phyloP scores from a whole-genome alignment of 2,888 invertebrate species.

The Euspilapteryx auroguttella region DNA sequence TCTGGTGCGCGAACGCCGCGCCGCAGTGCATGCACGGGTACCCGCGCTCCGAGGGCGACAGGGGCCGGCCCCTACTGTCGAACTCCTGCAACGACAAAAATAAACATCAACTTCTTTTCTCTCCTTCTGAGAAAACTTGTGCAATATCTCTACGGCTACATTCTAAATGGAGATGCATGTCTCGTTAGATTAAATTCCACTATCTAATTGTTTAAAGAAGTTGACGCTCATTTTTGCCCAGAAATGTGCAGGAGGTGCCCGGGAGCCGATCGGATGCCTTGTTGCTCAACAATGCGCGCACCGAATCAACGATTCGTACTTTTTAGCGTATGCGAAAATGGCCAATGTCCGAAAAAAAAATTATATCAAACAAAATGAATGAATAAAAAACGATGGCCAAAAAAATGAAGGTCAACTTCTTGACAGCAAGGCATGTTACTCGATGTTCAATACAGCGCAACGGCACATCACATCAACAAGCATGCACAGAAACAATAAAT shows the following conservation, averaged over 20 bases:
- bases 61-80: conserved; percentile 67
- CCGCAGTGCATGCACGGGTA: conserved; percentile 91
- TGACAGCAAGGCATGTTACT: conserved; percentile 71
- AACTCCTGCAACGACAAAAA: conserved; percentile 88
- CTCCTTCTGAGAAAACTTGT: conserved; percentile 37
- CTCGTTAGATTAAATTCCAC: conserved; percentile 32
- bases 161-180: conserved; percentile 58
- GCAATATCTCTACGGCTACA: conserved; percentile 55
- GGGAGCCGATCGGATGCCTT: conserved; percentile 52
- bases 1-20: conserved; percentile 85
- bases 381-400: conserved; percentile 80
- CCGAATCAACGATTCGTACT: conserved; percentile 34
- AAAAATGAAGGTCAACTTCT: conserved; percentile 96
- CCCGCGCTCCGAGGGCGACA: conserved; percentile 54
- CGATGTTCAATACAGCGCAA: conserved; percentile 47
- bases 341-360: conserved; percentile 54
- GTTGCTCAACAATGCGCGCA: conserved; percentile 49
- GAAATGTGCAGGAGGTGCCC: conserved; percentile 58
- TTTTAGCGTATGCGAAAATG: conserved; percentile 39
- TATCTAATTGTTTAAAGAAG: conserved; percentile 68
- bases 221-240: conserved; percentile 88
- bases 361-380: conserved; percentile 49
- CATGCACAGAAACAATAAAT: conserved; percentile 44
- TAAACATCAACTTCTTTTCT: conserved; percentile 88
- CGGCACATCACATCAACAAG: conserved; percentile 43